phyloP scores from a whole-genome alignment of 2,797 vertebrate genomes.

The Trichosurus vulpecula region DNA sequence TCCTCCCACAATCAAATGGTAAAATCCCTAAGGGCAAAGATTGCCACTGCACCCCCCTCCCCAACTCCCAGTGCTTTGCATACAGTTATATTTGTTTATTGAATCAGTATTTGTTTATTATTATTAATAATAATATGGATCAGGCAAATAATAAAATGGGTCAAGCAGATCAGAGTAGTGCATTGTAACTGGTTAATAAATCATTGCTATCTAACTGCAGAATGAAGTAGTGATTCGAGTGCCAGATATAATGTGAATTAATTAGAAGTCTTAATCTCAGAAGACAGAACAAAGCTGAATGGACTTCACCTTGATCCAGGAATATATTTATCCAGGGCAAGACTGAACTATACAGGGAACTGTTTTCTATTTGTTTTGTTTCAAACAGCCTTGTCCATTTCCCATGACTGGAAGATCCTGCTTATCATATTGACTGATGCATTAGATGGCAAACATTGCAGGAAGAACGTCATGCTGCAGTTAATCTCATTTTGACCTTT shows the following conservation, averaged over 20 bases:
- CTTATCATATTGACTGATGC: conserved; percentile 34
- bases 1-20: neutral
- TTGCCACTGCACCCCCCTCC: neutral
- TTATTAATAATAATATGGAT: too few species aligned
- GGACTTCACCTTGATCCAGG: conserved; percentile 23
- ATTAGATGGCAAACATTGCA: neutral
- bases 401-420: neutral
- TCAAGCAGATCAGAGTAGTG: conserved; percentile 36
- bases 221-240: neutral
- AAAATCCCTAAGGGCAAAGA: conserved; percentile 10
- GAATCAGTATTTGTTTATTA: conserved; percentile 12
- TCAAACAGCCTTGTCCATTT: conserved; percentile 10
- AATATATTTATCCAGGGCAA: conserved; percentile 38
- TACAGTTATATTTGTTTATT: conserved; percentile 15
- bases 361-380: neutral
- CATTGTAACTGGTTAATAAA: conserved; percentile 14
- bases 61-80: neutral
- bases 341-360: conserved; percentile 13
- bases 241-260: conserved; percentile 2
- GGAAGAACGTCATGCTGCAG: neutral
- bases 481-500: conserved; percentile 24
- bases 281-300: conserved; percentile 32
- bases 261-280: conserved; percentile 28
- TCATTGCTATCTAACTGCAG: conserved; percentile 44
- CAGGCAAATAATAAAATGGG: too few species aligned